phyloP scores from a whole-genome alignment of 1,140 invertebrate genomes.

The Procambarus clarkii region DNA sequence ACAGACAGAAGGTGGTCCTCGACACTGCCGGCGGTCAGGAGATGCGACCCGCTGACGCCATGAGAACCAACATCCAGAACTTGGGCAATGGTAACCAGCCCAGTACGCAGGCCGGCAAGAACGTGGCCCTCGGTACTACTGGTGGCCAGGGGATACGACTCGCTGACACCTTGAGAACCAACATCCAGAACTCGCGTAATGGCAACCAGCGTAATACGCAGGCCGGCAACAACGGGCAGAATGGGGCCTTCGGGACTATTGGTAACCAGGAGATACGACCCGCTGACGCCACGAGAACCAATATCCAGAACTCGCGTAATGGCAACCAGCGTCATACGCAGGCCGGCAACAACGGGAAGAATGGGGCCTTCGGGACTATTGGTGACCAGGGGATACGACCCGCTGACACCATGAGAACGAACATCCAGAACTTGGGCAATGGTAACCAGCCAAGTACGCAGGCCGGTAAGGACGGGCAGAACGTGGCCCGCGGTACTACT shows the following conservation, averaged over 20 bases:
- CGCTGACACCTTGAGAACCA: background rate
- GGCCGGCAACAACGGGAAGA: no score
- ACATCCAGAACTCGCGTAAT: conserved; percentile 14
- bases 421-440: background rate
- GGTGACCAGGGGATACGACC: background rate
- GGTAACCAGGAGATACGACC: no score
- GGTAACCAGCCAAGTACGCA: background rate
- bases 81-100: background rate
- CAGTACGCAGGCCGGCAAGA: background rate
- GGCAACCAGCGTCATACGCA: conserved; percentile 5
- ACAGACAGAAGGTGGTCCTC: no score
- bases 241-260: no score
- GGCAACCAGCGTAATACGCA: conserved; percentile 8
- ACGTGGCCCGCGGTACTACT: no score
- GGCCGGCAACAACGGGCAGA: no score
- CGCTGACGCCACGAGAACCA: background rate
- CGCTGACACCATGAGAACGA: background rate
- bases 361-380: no score
- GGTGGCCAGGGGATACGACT: no score
- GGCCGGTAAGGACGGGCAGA: background rate
- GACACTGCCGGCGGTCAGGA: no score
- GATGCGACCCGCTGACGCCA: background rate
- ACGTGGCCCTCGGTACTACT: no score
- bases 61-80: background rate
- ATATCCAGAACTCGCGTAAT: conserved; percentile 11